Base-by-base conservation (phyloP, 2,797 vertebrate species). In the Danio albolineatus region DNA sequence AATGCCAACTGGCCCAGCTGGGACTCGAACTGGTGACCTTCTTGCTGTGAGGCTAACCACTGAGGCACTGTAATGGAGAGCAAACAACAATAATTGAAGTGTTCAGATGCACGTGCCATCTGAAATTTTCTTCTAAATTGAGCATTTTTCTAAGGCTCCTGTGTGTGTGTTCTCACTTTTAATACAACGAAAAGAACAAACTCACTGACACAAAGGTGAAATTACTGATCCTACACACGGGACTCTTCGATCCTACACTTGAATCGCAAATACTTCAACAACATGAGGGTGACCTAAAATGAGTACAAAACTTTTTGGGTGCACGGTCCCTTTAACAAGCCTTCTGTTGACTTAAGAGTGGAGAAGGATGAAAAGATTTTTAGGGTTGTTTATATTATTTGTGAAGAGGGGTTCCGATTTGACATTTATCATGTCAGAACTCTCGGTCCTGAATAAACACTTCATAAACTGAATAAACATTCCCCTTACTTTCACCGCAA, bases 401-500 rank as follows among this genome's bases (percentile, higher is more conserved):
- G 21, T 49, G 53, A 59, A 49, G 53, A 36, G 53, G 49, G 39
- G 53, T 59, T 59, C 4, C 10, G 28, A 59, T 77, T 69, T 77
- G 10, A 77, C 53, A 59, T 69, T 77, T 69, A 69, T 67, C 43
- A 69, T 44, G 16, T 56, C 49, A 54, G 61, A 65, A 66, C 41
- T 76, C 38, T 76, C 14, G 64, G 43, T 19, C 53, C 21, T 49
- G 21, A 10, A 57, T 69, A 69, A 77, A 77, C 64, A 78, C 21
- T 59, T 78, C 39, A 57, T 69, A 66, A 46, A 28, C 53, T 5
- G 62, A 76, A 76, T 66, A 59, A 78, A 69, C 75, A 59, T 60
- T 64, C 53, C 10, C 43, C 12, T 48, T 59, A 59, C 41, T 69
- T 78, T 78, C 64, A 59, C 10, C n/a, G 16, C 12, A 41, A 57